Percentiles rank a stretch among this genome's conserved stretches.
phyloP scores from a whole-genome alignment of 1,140 invertebrate species.

The Melipona quadrifasciata region DNA sequence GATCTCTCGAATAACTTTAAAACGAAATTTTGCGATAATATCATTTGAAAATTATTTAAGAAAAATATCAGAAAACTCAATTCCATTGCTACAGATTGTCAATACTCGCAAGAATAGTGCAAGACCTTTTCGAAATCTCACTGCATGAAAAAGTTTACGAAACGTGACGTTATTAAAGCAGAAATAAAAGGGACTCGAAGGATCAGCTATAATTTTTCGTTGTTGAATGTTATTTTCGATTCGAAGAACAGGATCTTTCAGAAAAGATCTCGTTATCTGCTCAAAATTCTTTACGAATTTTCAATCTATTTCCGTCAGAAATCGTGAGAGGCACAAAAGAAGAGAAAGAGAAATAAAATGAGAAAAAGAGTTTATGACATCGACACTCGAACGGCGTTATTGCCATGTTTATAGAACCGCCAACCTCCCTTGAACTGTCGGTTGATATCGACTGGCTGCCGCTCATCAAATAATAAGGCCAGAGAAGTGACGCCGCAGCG shows the following conservation, averaged over 20 bases:
- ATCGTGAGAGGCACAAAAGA: no score
- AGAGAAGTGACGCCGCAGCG: neutral
- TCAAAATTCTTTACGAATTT: neutral
- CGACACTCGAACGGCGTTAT: neutral
- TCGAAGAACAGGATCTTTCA: neutral
- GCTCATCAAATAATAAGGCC: conserved; percentile 30
- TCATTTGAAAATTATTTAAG: no score
- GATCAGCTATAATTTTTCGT: neutral
- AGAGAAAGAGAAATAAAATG: neutral
- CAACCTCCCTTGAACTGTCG: conserved; percentile 30
- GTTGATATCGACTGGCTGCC: conserved; percentile 23
- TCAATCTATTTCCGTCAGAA: neutral
- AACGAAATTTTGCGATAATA: no score
- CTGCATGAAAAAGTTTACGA: neutral
- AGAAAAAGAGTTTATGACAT: neutral
- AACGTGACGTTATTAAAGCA: neutral
- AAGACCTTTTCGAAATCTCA: neutral
- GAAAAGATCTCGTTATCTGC: neutral
- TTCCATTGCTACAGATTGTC: no score
- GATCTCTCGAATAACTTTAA: no score
- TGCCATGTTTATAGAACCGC: conserved; percentile 24
- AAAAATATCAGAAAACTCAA: no score
- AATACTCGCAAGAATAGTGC: no score
- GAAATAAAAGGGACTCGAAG: neutral
- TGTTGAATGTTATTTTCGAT: neutral